These are phyloP conservation scores for Prietella phreatophila DNA, from an alignment of 2,113 vertebrate genomes.

Conservation along the genomic window DNA sequence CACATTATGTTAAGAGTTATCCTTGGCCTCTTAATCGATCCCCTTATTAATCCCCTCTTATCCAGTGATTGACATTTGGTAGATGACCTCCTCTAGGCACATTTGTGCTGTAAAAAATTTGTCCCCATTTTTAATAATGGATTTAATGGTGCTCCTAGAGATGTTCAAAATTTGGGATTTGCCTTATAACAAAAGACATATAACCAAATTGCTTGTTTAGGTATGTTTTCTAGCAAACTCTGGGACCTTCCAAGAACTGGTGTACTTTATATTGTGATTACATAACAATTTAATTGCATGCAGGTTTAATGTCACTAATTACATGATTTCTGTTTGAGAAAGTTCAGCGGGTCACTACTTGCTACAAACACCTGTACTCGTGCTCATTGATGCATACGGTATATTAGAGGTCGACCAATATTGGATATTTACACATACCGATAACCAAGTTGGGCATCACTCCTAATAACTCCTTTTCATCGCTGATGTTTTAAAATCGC, in stretches of 20 bases:
- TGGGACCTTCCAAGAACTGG: neutral
- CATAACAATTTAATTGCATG: neutral
- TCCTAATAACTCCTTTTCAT: too few relatives aligned
- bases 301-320: neutral
- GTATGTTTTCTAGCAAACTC: too few relatives aligned
- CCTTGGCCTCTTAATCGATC: neutral
- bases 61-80: neutral
- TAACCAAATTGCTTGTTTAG: too few relatives aligned
- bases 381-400: neutral
- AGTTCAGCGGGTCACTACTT: neutral
- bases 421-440: too few relatives aligned
- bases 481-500: too few relatives aligned
- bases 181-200: neutral
- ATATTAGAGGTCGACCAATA: too few relatives aligned
- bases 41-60: neutral
- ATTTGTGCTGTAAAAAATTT: neutral
- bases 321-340: too few relatives aligned
- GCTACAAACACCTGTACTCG: too few relatives aligned
- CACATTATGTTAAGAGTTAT: neutral
- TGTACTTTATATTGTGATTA: neutral
- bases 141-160: neutral
- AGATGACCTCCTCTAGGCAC: neutral
- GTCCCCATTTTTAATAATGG: neutral
- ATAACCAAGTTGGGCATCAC: too few relatives aligned
- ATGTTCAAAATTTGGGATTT: neutral